phyloP scores from a whole-genome alignment of 2,888 invertebrate species.

The Drosophila stalkeri region DNA sequence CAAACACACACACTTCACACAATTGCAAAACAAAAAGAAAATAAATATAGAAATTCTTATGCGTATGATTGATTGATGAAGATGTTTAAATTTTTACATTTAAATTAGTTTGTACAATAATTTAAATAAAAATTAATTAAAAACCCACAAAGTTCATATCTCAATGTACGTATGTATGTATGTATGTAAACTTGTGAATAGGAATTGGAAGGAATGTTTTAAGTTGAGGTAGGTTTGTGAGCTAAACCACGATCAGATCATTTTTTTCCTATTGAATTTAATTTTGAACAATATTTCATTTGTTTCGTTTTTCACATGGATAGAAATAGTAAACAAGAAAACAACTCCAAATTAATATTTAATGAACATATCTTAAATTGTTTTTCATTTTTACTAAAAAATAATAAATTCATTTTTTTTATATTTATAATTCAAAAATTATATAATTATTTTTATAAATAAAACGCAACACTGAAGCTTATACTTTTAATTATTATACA shows the following conservation, averaged over 20 bases:
- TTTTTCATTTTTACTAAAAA: slow-evolving; percentile 39
- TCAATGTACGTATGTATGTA: slow-evolving; percentile 25
- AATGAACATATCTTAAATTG: slow-evolving; percentile 18
- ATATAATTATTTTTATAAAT: slow-evolving; percentile 46
- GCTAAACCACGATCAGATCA: slow-evolving; percentile 3
- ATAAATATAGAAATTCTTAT: slow-evolving; percentile 71
- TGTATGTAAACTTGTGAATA: slow-evolving; percentile 40
- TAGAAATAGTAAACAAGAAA: not conserved
- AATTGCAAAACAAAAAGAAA: slow-evolving; percentile 47
- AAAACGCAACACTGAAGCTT: slow-evolving; percentile 50
- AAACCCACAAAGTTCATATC: slow-evolving; percentile 54
- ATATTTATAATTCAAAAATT: slow-evolving; percentile 41
- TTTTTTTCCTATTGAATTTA: slow-evolving; percentile 15
- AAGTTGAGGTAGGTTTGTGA: slow-evolving; percentile 5
- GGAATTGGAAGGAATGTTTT: slow-evolving; percentile 36
- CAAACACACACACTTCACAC: slow-evolving; percentile 36
- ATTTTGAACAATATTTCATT: slow-evolving; percentile 17
- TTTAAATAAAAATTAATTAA: slow-evolving; percentile 81
- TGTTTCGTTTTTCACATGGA: slow-evolving; percentile 12
- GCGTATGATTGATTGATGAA: slow-evolving; percentile 73
- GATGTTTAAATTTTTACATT: slow-evolving; percentile 80
- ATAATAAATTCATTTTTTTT: slow-evolving; percentile 36
- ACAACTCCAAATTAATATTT: slow-evolving; percentile 16
- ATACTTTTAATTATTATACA: slow-evolving; percentile 28
- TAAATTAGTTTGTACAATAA: slow-evolving; percentile 83